phyloP scores from a whole-genome alignment of 2,888 invertebrate species.

The Spilarctia lutea region DNA sequence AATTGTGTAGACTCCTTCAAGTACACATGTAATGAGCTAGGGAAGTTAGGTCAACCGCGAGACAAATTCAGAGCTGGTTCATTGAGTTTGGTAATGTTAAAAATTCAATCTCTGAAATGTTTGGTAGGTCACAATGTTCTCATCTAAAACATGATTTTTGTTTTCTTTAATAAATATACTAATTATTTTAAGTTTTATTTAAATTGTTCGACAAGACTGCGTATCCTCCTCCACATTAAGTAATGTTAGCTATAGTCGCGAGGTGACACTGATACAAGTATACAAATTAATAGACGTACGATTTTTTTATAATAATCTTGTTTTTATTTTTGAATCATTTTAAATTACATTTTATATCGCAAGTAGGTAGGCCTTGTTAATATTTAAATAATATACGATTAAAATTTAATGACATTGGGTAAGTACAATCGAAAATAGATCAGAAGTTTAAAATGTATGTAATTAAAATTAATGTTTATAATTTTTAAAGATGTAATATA shows the following conservation, averaged over 20 bases:
- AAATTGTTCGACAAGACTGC: constrained; percentile 67
- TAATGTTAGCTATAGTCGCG: constrained; percentile 33
- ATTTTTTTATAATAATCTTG: constrained; percentile 64
- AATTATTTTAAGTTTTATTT: constrained; percentile 81
- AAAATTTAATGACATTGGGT: constrained; percentile 64
- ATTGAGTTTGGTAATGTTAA: constrained; percentile 19
- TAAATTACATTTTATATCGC: constrained; percentile 76
- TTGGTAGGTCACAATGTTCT: constrained; percentile 49
- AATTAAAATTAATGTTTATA: constrained; percentile 76
- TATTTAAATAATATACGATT: constrained; percentile 73
- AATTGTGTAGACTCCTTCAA: constrained; percentile 31
- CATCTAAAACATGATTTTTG: constrained; percentile 71
- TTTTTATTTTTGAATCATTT: constrained; percentile 78
- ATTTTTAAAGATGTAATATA: constrained; percentile 75
- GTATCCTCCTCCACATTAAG: constrained; percentile 41
- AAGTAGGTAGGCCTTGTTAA: constrained; percentile 75
- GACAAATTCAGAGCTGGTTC: constrained; percentile 24
- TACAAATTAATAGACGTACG: constrained; percentile 56
- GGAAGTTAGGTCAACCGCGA: constrained; percentile 27
- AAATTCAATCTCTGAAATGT: constrained; percentile 35
- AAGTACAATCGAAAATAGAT: constrained; percentile 77
- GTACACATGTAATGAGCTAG: constrained; percentile 31
- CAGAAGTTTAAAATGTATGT: constrained; percentile 67
- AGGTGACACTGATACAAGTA: constrained; percentile 35
- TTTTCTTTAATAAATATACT: constrained; percentile 80